Evolutionary conservation across 2,113 vertebrate species (phyloP), one percentile per base, ranked within the genome.

Genomic region (Thalassarche chlororhynchos): DNA sequence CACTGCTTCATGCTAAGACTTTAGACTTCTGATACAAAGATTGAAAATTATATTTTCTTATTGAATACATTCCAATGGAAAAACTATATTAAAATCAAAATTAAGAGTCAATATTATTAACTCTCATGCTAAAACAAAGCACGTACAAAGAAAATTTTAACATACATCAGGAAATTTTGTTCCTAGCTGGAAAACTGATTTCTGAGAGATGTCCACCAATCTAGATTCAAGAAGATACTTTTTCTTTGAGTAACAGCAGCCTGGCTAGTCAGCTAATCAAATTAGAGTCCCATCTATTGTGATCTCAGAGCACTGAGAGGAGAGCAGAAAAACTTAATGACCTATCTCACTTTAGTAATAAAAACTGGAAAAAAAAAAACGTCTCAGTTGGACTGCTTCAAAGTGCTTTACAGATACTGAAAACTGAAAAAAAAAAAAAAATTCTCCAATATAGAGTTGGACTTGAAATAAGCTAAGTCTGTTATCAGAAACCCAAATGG

Each of bases 91-190:
- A 60, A 95, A 93, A 69, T 51, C 17, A 89, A 77, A 91, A 49
- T 62, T 51, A 69, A 62, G 7, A 66, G 21, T 23, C 51, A 65
- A 17, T 61, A 80, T 25, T 84, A 26, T 76, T 90, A 91, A 93
- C 42, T 34, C 25, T 60, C 83, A 95, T 94, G 83, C 85, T 79
- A 66, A 96, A 97, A 81, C 78, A 89, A 81, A 85, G 69, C 66
- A 96, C 80, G 84, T 14, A 93, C 38, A 94, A 87, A 90, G 15
- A 66, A 60, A 86, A 75, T 38, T 64, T 23, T 54, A 82, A 95
- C 66, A 66, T 10, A 80, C 5, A 83, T 11, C 52, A 92, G 96
- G 94, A 95, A 97, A 95, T 97, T 94, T 93, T 95, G 91, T 65
- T 94, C 36, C 32, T 61, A 64, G 44, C 20, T 64, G n/a, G 51